phyloP scores from a whole-genome alignment of 2,888 invertebrate species.

The Rotaria magnacalcarata region DNA sequence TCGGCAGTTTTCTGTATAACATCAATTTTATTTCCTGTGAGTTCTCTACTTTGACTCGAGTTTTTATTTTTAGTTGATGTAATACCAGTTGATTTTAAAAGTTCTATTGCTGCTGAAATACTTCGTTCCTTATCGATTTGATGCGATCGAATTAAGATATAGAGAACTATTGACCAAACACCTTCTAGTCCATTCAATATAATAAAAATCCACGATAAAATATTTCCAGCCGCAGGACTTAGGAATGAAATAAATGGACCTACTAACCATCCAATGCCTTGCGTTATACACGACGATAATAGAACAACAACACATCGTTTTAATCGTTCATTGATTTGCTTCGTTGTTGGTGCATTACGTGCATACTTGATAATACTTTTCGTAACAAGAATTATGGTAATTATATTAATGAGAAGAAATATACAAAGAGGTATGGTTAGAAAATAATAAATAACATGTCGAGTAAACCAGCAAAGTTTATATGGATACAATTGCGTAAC shows the following conservation, averaged over 20 bases:
- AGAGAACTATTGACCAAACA: not conserved
- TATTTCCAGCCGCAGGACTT: not conserved
- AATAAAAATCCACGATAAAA: not conserved
- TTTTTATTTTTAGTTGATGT: not conserved
- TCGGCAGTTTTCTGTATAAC: not conserved
- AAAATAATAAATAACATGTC: not conserved
- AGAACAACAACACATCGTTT: not conserved
- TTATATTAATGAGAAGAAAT: not conserved
- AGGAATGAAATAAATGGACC: not conserved
- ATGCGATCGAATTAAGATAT: not conserved
- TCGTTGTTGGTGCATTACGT: not conserved
- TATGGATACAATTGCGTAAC: not conserved
- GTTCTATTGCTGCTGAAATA: not conserved
- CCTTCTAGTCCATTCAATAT: conserved; percentile 1
- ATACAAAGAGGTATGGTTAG: not conserved
- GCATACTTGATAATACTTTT: not conserved
- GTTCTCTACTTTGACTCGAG: not conserved
- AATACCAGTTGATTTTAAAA: not conserved
- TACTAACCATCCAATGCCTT: conserved; percentile 13
- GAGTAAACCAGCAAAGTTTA: not conserved
- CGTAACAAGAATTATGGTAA: not conserved
- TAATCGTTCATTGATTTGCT: not conserved
- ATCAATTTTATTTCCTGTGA: not conserved
- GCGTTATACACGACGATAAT: not conserved
- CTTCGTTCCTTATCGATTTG: not conserved